A percentile compares a stretch with the other conserved stretches of the same genome.
These are phyloP conservation scores for Bombus sylvicola DNA, from an alignment of 1,140 invertebrate genomes.

Conservation along the genomic window DNA sequence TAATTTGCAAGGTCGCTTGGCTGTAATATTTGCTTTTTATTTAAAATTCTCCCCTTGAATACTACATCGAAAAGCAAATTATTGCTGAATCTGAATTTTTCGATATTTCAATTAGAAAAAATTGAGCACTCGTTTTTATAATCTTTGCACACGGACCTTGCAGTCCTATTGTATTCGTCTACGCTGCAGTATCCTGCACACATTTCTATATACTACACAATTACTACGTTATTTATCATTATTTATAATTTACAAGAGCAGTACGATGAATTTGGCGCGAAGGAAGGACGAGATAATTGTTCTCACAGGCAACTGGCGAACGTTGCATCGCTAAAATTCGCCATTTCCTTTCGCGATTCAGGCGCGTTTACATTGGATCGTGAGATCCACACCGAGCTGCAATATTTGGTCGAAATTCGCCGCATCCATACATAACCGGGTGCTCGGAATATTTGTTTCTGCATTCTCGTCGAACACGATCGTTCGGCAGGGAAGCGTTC, in stretches of 20 bases:
- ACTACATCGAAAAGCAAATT: background rate
- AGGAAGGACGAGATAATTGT: background rate
- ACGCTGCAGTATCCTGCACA: background rate
- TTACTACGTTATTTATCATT: no score
- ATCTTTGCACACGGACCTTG: no score
- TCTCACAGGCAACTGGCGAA: background rate
- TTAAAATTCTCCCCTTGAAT: no score
- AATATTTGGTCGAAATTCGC: background rate
- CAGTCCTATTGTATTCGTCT: no score
- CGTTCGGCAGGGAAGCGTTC: no score
- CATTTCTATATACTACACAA: background rate
- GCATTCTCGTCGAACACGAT: background rate
- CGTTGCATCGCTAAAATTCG: background rate
- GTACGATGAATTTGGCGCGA: background rate
- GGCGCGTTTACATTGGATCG: background rate
- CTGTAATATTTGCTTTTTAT: no score
- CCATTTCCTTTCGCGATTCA: background rate
- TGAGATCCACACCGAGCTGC: background rate
- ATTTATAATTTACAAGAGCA: background rate
- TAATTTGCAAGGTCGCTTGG: no score
- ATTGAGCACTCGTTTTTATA: no score
- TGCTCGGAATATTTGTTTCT: constrained; percentile 10
- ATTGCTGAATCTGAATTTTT: background rate
- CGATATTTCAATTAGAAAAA: no score
- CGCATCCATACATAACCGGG: background rate